Base-by-base conservation (phyloP, 1,140 invertebrate genomes). In the Limonius californicus region DNA sequence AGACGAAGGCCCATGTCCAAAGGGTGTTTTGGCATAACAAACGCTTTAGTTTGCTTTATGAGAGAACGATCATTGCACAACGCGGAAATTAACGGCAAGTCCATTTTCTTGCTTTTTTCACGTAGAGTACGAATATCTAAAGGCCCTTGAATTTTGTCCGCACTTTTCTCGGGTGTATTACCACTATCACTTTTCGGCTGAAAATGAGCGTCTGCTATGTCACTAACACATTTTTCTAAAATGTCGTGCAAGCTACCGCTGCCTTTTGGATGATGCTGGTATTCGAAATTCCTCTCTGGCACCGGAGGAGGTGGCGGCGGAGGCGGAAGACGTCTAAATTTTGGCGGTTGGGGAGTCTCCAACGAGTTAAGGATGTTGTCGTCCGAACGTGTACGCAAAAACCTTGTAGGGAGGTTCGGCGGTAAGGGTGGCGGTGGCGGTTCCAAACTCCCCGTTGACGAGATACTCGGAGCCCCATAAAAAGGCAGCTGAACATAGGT, bases 21-120 rank as follows among this genome's bases (percentile, higher is more conserved):
- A 12, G 54, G 61, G 73, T 86, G 84, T 74, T 87, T 87, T 21
- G 88, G 86, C 78, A 87, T 80, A 42, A 88, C 88, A 70, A 89
- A 90, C 11, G 89, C 89, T 76, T 92, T 91, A 2, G 90, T 92
- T 75, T 92, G 90, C 76, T 91, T 92, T 43, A 93, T 75, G 61
- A 93, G 78, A 35, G 91, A 91, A 21, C 88, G 83, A 76, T 95
- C 92, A 73, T 94, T 94, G 78, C 92, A 95, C 53, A 95, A 79
- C 2, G 92, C 92, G 35, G 91, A 89, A 70, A 95, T 94, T 21
- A 95, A 78, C 12, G 92, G 92, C 70, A 95, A 78, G 77, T 95
- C 92, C 64, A 94, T 77, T 70, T 93, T 89, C 65, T 89, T 87
- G 78, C 90, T 93, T 78, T 93, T 91, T 76, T 94, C 91, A 23